Percentiles rank a stretch among this genome's conserved stretches.
Evolutionary conservation across 1,140 invertebrate genomes (phyloP).

Genomic region (Drosophila serrata): DNA sequence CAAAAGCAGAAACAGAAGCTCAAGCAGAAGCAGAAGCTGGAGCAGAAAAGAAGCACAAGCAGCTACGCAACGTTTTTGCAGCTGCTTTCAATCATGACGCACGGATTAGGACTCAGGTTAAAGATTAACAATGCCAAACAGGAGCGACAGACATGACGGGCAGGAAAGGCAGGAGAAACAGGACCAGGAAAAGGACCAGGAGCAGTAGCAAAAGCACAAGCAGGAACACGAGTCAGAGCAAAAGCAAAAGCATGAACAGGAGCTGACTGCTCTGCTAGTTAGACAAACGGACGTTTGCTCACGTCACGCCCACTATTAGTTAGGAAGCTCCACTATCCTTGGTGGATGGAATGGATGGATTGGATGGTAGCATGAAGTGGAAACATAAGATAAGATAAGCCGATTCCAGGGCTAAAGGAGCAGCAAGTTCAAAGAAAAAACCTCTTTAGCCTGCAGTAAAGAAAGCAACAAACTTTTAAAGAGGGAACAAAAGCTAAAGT

Average conservation of each 20-base stretch:
- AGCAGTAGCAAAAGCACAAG: neutral
- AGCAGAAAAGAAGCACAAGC: neutral
- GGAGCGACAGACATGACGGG: conserved; percentile 25
- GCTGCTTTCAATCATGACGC: conserved; percentile 80
- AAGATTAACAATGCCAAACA: conserved; percentile 69
- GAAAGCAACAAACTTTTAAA: neutral
- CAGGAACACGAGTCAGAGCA: neutral
- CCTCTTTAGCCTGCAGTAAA: neutral
- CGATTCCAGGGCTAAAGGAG: conserved; percentile 29
- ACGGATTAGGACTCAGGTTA: conserved; percentile 78
- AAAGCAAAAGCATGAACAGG: neutral
- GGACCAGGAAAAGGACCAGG: neutral
- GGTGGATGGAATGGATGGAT: conserved; percentile 20
- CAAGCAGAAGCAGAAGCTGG: neutral
- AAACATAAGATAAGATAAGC: conserved; percentile 53
- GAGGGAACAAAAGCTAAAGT: neutral
- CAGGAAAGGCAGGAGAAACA: neutral
- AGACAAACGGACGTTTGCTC: conserved; percentile 31
- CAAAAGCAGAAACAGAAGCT: neutral
- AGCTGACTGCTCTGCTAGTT: conserved; percentile 30
- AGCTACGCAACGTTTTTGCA: conserved; percentile 61
- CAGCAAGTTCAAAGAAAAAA: conserved; percentile 4
- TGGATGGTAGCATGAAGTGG: conserved; percentile 18
- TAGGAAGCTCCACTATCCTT: conserved; percentile 1
- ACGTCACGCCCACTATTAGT: conserved; percentile 44